Conservation (phyloP, 2,113 vertebrate species). For the Meriones unguiculatus region DNA sequence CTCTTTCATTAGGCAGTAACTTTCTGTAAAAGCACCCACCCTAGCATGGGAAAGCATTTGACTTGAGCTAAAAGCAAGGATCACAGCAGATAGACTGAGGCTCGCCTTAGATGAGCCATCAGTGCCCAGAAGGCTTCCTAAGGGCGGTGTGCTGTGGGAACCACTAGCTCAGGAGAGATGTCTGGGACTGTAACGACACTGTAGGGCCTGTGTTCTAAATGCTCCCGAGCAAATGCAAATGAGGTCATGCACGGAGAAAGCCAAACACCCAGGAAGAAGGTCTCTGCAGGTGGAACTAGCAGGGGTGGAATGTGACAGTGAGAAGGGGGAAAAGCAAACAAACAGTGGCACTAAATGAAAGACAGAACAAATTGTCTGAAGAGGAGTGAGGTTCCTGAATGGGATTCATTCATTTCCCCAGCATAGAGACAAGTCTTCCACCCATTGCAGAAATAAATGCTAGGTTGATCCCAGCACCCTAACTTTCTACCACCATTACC, state of each 20-base stretch:
- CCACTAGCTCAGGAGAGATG: neutral
- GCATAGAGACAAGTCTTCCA: neutral
- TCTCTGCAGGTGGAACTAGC: neutral
- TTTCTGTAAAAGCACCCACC: neutral
- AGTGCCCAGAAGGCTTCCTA: neutral
- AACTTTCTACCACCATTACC: neutral
- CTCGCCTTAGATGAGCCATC: neutral
- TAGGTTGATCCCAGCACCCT: neutral
- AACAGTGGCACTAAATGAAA: neutral
- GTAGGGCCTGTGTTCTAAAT: neutral
- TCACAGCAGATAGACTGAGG: neutral
- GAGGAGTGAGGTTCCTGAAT: neutral
- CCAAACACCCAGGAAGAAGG: neutral
- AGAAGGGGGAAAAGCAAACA: neutral
- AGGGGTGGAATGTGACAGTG: neutral
- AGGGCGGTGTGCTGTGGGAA: neutral
- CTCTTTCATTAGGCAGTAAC: conserved; percentile 31
- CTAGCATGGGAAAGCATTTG: neutral
- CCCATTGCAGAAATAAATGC: neutral
- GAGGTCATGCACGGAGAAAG: neutral
- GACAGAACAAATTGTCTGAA: neutral
- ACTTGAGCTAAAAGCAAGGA: neutral
- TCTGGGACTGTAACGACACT: neutral
- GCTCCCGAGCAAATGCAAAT: neutral
- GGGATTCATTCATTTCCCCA: neutral